These are phyloP conservation scores for Notodonta ziczac DNA, from an alignment of 2,888 invertebrate genomes.

Conservation along the genomic window DNA sequence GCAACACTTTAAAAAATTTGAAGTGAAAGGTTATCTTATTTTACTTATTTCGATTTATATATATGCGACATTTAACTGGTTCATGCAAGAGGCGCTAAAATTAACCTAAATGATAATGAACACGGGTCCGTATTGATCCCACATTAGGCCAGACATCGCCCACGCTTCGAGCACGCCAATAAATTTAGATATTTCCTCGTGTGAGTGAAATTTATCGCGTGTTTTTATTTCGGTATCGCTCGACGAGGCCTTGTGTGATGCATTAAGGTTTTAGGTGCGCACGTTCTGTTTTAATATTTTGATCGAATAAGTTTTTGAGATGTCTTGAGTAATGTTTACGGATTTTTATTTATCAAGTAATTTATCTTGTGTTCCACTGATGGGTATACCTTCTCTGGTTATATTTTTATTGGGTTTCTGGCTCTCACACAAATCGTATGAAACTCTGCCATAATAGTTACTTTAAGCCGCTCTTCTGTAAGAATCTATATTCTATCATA, in stretches of 20 bases:
- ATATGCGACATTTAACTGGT: too few species aligned
- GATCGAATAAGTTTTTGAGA: too few species aligned
- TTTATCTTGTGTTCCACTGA: too few species aligned
- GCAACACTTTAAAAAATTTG: too few species aligned
- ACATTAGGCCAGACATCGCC: slow-evolving; percentile 40
- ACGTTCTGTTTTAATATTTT: not conserved
- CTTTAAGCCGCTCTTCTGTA: too few species aligned
- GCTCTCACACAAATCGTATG: too few species aligned
- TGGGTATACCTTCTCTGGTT: too few species aligned
- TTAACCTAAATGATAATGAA: slow-evolving; percentile 67
- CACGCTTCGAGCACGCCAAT: slow-evolving; percentile 33
- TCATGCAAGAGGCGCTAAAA: slow-evolving; percentile 30
- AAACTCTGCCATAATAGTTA: too few species aligned
- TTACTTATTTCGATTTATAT: too few species aligned
- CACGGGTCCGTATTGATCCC: slow-evolving; percentile 53
- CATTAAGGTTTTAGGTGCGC: not conserved
- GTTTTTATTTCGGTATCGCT: slow-evolving; percentile 1
- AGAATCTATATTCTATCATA: too few species aligned
- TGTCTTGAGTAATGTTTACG: not conserved
- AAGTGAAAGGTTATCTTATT: too few species aligned
- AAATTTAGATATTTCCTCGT: slow-evolving; percentile 38
- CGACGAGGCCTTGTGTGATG: not conserved
- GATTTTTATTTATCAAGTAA: not conserved
- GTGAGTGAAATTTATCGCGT: slow-evolving; percentile 26
- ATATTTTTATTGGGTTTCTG: too few species aligned